phyloP scores from a whole-genome alignment of 2,888 invertebrate species.

The Scaptomyza reducta region DNA sequence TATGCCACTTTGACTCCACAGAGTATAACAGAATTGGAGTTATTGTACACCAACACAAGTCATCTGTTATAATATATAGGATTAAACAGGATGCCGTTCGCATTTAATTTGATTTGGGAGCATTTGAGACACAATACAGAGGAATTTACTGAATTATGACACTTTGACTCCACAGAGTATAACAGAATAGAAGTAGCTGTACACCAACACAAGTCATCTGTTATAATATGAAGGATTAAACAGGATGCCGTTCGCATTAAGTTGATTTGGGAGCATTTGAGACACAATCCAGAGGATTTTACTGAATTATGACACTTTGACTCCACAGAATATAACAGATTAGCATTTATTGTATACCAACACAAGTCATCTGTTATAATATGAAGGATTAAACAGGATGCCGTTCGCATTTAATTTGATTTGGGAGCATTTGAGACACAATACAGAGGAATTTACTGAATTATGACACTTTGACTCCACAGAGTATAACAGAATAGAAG shows the following conservation, averaged over 20 bases:
- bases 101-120: conserved; percentile 29
- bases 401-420: not conserved
- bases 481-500: conserved; percentile 10
- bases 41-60: too few relatives aligned
- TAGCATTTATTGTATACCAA: not conserved
- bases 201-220: conserved; percentile 46
- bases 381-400: not conserved
- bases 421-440: not conserved
- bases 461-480: conserved; percentile 49
- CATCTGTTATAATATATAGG: conserved; percentile 42
- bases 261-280: conserved; percentile 41
- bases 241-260: conserved; percentile 37
- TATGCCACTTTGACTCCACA: conserved; percentile 40
- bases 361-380: conserved; percentile 2
- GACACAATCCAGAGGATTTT: conserved; percentile 22
- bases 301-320: conserved; percentile 47
- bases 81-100: conserved; percentile 43
- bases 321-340: conserved; percentile 26
- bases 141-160: conserved; percentile 26
- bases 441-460: not conserved
- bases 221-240: conserved; percentile 32
- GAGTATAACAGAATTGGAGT: conserved; percentile 12
- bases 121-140: conserved; percentile 40
- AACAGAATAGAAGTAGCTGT: conserved; percentile 24
- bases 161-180: conserved; percentile 42